Evolutionary conservation across 2,888 invertebrate species (phyloP).

Genomic region (Syrphus vitripennis): DNA sequence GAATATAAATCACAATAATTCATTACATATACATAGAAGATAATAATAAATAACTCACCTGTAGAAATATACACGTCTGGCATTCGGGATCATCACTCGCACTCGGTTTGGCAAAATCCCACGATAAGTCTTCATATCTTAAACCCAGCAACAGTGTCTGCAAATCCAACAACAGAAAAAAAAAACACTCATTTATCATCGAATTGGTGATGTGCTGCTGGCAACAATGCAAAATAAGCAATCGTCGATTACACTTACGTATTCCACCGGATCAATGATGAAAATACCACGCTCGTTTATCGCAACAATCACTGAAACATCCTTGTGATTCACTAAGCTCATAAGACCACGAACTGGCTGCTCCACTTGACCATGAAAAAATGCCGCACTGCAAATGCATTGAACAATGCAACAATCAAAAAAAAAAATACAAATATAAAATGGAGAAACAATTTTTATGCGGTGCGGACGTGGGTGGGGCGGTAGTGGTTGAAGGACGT

Average conservation of each 20-base stretch:
- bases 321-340: slow-evolving; percentile 92
- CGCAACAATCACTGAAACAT: slow-evolving; percentile 93
- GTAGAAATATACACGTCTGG: slow-evolving; percentile 94
- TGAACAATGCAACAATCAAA: slow-evolving; percentile 1
- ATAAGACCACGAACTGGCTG: slow-evolving; percentile 93
- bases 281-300: slow-evolving; percentile 92
- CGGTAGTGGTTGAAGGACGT: not conserved
- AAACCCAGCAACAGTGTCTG: slow-evolving; percentile 92
- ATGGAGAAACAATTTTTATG: slow-evolving; percentile 29
- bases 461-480: not conserved
- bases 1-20: slow-evolving; percentile 7
- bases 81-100: slow-evolving; percentile 91
- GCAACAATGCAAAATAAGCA: slow-evolving; percentile 17
- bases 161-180: slow-evolving; percentile 67
- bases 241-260: slow-evolving; percentile 84
- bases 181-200: not conserved
- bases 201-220: slow-evolving; percentile 4
- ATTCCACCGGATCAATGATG: slow-evolving; percentile 91
- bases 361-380: slow-evolving; percentile 97
- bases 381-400: slow-evolving; percentile 87
- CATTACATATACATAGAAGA: not conserved
- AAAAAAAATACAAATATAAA: not conserved
- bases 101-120: slow-evolving; percentile 95
- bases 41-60: slow-evolving; percentile 80
- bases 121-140: slow-evolving; percentile 93